Evolutionary conservation across 2,113 vertebrate species (phyloP).

Genomic region (Odocoileus hemionus): DNA sequence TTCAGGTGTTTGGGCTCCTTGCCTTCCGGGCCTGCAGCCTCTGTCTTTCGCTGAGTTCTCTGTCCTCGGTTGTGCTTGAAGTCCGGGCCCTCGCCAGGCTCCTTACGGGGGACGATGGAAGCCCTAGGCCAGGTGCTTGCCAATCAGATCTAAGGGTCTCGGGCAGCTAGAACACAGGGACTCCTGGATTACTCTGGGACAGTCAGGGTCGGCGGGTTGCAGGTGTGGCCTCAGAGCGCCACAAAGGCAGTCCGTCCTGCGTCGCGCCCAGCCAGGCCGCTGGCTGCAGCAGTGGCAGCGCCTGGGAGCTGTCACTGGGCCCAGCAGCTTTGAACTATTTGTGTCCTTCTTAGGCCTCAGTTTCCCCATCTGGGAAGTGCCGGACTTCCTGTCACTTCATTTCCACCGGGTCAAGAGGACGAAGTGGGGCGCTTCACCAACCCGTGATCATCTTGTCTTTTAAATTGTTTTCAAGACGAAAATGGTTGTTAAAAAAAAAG

Average conservation of each 20-base stretch:
- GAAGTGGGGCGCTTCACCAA: accelerated
- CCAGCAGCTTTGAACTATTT: background rate
- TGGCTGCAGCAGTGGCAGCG: accelerated
- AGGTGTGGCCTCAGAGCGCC: background rate
- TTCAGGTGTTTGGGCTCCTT: background rate
- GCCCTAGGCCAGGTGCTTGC: background rate
- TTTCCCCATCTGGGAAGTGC: background rate
- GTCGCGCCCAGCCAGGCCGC: background rate
- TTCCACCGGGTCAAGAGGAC: background rate
- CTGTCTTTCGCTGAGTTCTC: background rate
- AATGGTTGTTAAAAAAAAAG: background rate
- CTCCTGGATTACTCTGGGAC: background rate
- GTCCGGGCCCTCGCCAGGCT: background rate
- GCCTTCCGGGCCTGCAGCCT: background rate
- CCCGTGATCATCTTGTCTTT: accelerated
- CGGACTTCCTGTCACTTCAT: background rate
- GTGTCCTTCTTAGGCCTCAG: background rate
- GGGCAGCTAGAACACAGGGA: background rate
- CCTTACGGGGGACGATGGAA: background rate
- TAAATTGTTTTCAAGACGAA: background rate
- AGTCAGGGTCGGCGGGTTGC: background rate
- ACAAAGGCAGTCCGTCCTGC: accelerated
- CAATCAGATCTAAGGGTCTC: background rate
- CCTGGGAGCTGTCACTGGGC: background rate
- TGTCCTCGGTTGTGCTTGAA: background rate